Base-by-base conservation (phyloP, 2,888 invertebrate species). In the Phragmatobia fuliginosa region DNA sequence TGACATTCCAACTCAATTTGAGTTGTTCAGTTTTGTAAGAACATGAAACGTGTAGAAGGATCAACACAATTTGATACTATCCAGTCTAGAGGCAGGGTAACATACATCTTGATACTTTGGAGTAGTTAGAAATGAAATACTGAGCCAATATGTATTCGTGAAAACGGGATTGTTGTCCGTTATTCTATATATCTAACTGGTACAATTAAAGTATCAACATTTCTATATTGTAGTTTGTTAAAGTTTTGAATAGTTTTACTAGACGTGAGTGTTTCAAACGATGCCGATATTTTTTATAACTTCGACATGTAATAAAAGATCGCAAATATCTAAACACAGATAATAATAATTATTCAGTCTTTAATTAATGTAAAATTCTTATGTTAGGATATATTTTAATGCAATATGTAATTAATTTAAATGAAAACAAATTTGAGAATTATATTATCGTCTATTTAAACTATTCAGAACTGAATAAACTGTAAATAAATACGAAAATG, bases 91-190 rank as follows among this genome's bases (percentile, higher is more conserved):
- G 62, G 7, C 28, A 62, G 41, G 62, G 28, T 62, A 41, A 41
- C 16, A 62, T 28, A 8, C 7, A 38, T 41, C 62, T 41, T 62
- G 62, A 41, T 62, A 38, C 38, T 28, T 21, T 28, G 18, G 18
- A 41, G 41, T 41, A 62, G 28, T 28, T 62, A 62, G 61, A 28
- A 62, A 16, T 67, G 41, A 25, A 49, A 61, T 56, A 68, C 74
- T 52, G 33, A 88, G 91, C 92, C 92, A 91, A 92, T 93, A 92
- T 92, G 90, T 91, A 91, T 87, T 91, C 85, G 78, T 87, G 90
- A 86, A 88, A 88, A 83, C 79, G 76, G 72, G 74, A 72, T 73
- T 77, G 72, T 80, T 59, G 62, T 80, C 84, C 83, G 81, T 82
- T 81, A 82, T 84, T 85, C 78, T 75, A 58, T 58, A 64, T 11